These are phyloP conservation scores for Podarcis muralis DNA, from an alignment of 2,113 vertebrate genomes.

Conservation along the genomic window DNA sequence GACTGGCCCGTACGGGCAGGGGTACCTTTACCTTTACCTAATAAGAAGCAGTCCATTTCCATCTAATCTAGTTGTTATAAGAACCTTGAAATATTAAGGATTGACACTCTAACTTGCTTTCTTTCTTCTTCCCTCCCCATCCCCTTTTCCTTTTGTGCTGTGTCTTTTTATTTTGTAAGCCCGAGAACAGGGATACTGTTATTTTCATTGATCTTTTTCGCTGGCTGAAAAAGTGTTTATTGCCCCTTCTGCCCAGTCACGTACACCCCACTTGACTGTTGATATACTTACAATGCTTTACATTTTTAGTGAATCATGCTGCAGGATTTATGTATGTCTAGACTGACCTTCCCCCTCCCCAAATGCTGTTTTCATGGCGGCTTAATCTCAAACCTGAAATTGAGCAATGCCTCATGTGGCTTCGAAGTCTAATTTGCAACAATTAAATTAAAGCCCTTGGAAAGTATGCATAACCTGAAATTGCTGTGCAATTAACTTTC, in stretches of 20 bases:
- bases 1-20: no score
- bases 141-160: no score
- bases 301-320: not conserved
- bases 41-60: no score
- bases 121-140: no score
- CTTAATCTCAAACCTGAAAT: not conserved
- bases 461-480: slow-evolving; percentile 7
- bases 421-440: not conserved
- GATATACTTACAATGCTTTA: not conserved
- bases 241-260: not conserved
- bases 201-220: no score
- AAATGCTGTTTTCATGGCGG: not conserved
- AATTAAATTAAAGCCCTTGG: not conserved
- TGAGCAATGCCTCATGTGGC: not conserved
- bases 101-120: no score
- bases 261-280: not conserved
- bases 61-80: no score
- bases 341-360: not conserved
- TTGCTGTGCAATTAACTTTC: not conserved
- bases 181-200: no score
- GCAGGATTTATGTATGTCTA: not conserved
- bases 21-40: no score
- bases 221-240: not conserved
- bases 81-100: no score
- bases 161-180: no score